Conservation (phyloP, 2,888 invertebrate species). For the Galerucella pusilla region DNA sequence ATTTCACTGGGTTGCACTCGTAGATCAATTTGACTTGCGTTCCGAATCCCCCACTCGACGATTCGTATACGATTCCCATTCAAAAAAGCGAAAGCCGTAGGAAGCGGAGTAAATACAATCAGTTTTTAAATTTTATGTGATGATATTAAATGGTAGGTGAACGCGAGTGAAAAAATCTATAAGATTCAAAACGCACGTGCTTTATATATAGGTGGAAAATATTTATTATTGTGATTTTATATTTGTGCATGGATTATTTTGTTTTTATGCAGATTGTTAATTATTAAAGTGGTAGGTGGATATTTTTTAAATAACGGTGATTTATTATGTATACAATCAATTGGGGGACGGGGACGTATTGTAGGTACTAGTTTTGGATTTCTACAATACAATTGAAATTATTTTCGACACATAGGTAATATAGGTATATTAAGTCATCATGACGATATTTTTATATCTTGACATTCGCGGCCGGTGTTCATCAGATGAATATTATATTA, state of each 20-base stretch:
- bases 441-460: too few species aligned
- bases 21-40: neutral
- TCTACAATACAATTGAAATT: too few species aligned
- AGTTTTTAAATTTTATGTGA: neutral
- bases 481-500: too few species aligned
- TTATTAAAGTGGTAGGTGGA: neutral
- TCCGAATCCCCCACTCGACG: neutral
- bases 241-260: neutral
- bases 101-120: neutral
- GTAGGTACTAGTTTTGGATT: too few species aligned
- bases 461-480: too few species aligned
- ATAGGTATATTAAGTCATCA: too few species aligned
- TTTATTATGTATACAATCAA: too few species aligned
- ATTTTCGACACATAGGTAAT: too few species aligned
- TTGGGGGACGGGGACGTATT: too few species aligned
- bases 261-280: neutral
- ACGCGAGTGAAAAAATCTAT: neutral
- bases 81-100: slow-evolving; percentile 3
- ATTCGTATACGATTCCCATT: neutral
- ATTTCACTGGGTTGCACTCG: neutral
- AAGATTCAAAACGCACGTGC: neutral
- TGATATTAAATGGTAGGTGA: neutral
- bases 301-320: too few species aligned
- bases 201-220: neutral
- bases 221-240: neutral